Base-by-base conservation (phyloP, 2,797 vertebrate species). In the Muscicapa striata region DNA sequence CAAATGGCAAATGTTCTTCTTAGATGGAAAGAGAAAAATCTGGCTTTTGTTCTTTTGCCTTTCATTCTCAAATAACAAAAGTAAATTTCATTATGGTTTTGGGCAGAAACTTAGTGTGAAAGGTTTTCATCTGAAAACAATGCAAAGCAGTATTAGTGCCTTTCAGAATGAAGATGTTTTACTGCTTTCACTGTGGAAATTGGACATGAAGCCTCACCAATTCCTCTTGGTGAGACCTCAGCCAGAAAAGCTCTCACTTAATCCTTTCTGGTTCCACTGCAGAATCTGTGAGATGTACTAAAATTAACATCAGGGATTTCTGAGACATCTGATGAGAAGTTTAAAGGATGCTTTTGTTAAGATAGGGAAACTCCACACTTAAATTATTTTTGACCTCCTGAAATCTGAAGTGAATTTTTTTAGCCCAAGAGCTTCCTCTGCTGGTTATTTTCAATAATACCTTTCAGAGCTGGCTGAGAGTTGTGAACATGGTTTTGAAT, bases 391-490 rank as follows among this genome's bases (percentile, higher is more conserved):
- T 92, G 57, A 41, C 34, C 14, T 84, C 17, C 1, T 49, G 82
- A 82, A 34, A 58, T 87, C 46, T 22, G 13, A 17, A 51, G 43
- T 22, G 29, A 86, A 7, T 52, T 73, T 80, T 19, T 17, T 81
- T 70, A 94, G 45, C 89, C 67, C 84, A 93, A 79, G 72, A 93
- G 82, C 85, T 84, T 95, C 92, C 96, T 96, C 93, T 96, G 61
- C 79, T 96, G 86, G 84, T 80, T 80, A 46, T 81, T 73, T 67
- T 27, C 72, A 64, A 62, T 52, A 83, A 46, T 46, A 51, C 29
- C 57, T n/a, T 52, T 41, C 8, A 1, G 48, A 22, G 11, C 21
- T 91, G 63, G 20, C 69, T 73, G 41, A 49, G 69, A 26, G 8
- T 36, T 36, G 40, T 63, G 59, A 79, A 10, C 34, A 2, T 43